A percentile compares a stretch with the other conserved stretches of the same genome.
These are phyloP conservation scores for Stegodyphus mimosarum DNA, from an alignment of 1,140 invertebrate genomes.

Conservation along the genomic window DNA sequence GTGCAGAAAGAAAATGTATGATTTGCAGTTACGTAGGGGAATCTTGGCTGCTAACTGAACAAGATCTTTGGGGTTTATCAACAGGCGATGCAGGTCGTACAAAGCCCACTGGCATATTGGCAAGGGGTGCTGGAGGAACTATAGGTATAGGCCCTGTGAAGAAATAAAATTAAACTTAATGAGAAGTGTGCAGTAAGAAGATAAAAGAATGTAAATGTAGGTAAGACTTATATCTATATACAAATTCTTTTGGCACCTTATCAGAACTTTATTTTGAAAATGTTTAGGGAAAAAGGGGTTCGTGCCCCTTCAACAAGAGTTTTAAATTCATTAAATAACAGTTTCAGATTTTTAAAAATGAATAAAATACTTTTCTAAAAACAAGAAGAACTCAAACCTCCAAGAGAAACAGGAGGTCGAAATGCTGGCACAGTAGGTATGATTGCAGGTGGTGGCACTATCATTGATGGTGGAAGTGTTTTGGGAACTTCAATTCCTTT, in stretches of 20 bases:
- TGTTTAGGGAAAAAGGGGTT: background rate
- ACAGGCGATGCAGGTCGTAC: constrained; percentile 53
- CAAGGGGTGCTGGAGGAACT: constrained; percentile 37
- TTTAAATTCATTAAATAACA: no score
- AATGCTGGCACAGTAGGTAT: constrained; percentile 54
- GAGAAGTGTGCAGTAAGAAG: background rate
- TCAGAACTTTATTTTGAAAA: background rate
- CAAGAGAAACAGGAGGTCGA: constrained; percentile 50
- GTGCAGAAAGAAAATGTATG: background rate
- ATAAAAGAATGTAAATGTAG: background rate
- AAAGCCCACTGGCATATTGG: constrained; percentile 36
- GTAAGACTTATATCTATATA: background rate
- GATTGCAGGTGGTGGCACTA: constrained; percentile 31
- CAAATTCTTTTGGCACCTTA: background rate
- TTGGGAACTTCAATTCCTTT: constrained; percentile 91
- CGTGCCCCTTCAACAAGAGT: no score
- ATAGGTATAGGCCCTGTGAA: constrained; percentile 62
- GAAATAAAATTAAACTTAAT: constrained; percentile 1
- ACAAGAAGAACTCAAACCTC: constrained; percentile 1
- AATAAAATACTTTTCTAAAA: no score
- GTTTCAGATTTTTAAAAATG: no score
- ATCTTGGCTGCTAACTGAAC: constrained; percentile 66
- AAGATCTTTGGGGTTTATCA: constrained; percentile 62
- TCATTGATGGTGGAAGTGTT: constrained; percentile 80
- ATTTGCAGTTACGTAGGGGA: constrained; percentile 62